These are phyloP conservation scores for Triplophysa dalaica DNA, from an alignment of 2,113 vertebrate species.

Conservation along the genomic window DNA sequence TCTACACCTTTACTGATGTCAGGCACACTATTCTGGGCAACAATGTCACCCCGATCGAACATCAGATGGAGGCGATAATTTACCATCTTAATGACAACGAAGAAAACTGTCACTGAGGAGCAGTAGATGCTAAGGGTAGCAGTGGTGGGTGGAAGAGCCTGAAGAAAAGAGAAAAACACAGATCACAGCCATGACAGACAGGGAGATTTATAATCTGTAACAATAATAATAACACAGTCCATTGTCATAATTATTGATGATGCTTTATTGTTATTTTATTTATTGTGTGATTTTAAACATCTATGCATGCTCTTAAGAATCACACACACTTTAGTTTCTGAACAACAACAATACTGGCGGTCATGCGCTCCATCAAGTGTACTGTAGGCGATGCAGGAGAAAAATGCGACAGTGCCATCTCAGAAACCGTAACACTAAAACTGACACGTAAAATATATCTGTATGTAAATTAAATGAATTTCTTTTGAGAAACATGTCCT, in stretches of 20 bases:
- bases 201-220: background rate
- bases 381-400: conserved; percentile 58
- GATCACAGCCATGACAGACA: background rate
- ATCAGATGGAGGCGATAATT: conserved; percentile 93
- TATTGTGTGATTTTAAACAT: background rate
- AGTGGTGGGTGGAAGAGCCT: conserved; percentile 89
- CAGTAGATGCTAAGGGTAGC: conserved; percentile 91
- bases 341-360: conserved; percentile 43
- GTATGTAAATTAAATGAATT: background rate
- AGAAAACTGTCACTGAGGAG: conserved; percentile 84
- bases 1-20: conserved; percentile 76
- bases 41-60: conserved; percentile 88
- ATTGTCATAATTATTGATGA: background rate
- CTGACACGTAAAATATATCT: background rate
- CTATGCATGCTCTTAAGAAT: background rate
- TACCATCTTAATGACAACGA: conserved; percentile 87
- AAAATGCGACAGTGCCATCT: conserved; percentile 70
- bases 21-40: conserved; percentile 75
- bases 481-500: background rate
- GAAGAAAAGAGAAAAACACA: conserved; percentile 10
- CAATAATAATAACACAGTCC: background rate
- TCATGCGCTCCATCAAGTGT: conserved; percentile 62
- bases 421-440: background rate
- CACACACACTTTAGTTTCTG: background rate
- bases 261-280: background rate